Conservation (phyloP, 2,888 invertebrate species). For the Acleris holmiana region DNA sequence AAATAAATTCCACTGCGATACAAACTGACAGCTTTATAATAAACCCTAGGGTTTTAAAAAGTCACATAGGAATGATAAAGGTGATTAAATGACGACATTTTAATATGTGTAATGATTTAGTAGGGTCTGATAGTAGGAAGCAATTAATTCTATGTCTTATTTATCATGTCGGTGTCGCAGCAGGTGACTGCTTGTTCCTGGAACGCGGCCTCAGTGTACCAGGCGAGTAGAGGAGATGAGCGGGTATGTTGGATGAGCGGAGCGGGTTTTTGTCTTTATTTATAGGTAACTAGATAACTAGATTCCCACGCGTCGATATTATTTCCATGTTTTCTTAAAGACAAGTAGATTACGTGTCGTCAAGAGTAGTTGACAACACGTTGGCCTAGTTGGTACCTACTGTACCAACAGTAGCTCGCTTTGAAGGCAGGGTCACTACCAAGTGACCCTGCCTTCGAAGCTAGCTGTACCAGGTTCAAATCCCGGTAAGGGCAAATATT, state of each 20-base stretch:
- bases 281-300: not conserved
- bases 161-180: conserved; percentile 74
- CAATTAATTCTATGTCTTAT: conserved; percentile 78
- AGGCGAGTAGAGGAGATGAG: conserved; percentile 30
- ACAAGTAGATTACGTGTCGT: too few relatives aligned
- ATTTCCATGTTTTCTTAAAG: too few relatives aligned
- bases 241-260: conserved; percentile 38
- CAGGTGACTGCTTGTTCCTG: conserved; percentile 72
- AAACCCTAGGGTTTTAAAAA: conserved; percentile 50
- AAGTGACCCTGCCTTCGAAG: too few relatives aligned
- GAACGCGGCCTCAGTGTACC: conserved; percentile 45
- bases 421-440: too few relatives aligned
- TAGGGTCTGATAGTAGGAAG: conserved; percentile 71
- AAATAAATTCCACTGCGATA: conserved; percentile 65
- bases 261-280: conserved; percentile 39
- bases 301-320: too few relatives aligned
- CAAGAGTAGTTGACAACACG: too few relatives aligned
- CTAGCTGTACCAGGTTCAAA: too few relatives aligned
- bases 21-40: conserved; percentile 60
- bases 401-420: too few relatives aligned
- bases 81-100: conserved; percentile 66
- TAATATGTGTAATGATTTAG: conserved; percentile 70
- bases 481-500: too few relatives aligned
- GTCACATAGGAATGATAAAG: conserved; percentile 55
- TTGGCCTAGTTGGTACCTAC: too few relatives aligned